Evolutionary conservation across 2,113 vertebrate genomes (phyloP), one percentile per base, ranked within the genome.

Genomic region (Solenodon paradoxus): DNA sequence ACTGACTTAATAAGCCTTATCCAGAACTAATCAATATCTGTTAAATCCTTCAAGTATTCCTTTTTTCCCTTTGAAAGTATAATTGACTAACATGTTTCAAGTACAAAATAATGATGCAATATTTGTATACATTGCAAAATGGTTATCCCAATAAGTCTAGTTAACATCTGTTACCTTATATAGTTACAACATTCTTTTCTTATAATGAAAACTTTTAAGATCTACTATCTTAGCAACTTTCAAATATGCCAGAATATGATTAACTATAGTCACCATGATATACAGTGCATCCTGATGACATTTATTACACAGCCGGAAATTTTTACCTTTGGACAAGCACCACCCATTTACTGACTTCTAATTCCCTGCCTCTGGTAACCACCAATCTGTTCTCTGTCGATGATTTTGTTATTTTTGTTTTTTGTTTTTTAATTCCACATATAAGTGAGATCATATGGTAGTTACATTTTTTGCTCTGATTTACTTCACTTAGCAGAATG

Each of bases 11-110:
- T 32, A 90, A 94, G 79, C 35, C 53, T 45, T n/a, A 68, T 68
- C 63, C 26, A 94, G 55, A 80, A 79, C 12, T 17, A 68, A 75
- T 24, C 40, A 49, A 22, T 71, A 81, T 83, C 74, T 77, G 59
- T 81, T 89, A 95, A 68, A 78, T 63, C 22, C 30, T 90, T 92
- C 24, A 83, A 69, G 22, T 87, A 88, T 74, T 51, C 57, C n/a
- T 92, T 66, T 79, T 30, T 71, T 57, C 22, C n/a, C n/a, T 64
- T 35, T 17, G 32, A 32, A n/a, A 13, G 63, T 7, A 64, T 64
- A 64, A n/a, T 4, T 13, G n/a, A 32, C 10, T 28, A 32, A 68
- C 20, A 68, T n/a, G 64, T 35, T 68, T 68, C 32, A 68, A 15
- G 32, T 38, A 68, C n/a, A 68, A 68, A 32, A 68, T 68, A 68